Evolutionary conservation across 1,140 invertebrate genomes (phyloP), one percentile per base, ranked within the genome.

Genomic region (Chelonus insularis): DNA sequence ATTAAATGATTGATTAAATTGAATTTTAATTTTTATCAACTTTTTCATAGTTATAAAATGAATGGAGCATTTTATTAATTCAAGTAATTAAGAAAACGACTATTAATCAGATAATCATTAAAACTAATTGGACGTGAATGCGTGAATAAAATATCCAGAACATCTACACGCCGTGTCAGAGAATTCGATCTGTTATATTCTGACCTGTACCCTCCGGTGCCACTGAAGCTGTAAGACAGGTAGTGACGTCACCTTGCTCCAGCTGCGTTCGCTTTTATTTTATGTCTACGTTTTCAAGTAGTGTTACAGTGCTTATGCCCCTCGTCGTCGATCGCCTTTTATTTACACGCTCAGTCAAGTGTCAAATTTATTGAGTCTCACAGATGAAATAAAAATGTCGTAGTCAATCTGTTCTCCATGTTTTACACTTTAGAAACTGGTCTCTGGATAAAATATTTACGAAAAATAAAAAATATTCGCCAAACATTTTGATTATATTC

Each of bases 181-280:
- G 23, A 34, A 16, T 41, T 64, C 60, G 48, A 59, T 47, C 55
- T 34, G 58, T 56, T 57, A 55, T 47, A 43, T 16, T 47, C 67
- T 75, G 74, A 75, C 74, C 74, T 70, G 76, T 70, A 76, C 68
- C 74, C 70, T 60, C 50, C 63, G 70, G 67, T 71, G 64, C 61
- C 59, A 68, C 45, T 65, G 54, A 60, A 73, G 67, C 67, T 67
- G 72, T 64, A 70, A 73, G 73, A 74, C 75, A 76, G 72, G 75
- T 76, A 74, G 69, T 77, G 76, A 77, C 73, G 76, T 76, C 76
- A 78, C 62, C 66, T 47, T 39, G 60, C 39, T 48, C 62, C 71
- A 76, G 72, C 71, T 70, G 72, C 70, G 68, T 20, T 32, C 37
- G 29, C 62, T 66, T 68, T 68, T 68, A 67, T 69, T 68, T 60